Conservation (phyloP, 2,113 vertebrate genomes). For the Triplophysa tibetana region DNA sequence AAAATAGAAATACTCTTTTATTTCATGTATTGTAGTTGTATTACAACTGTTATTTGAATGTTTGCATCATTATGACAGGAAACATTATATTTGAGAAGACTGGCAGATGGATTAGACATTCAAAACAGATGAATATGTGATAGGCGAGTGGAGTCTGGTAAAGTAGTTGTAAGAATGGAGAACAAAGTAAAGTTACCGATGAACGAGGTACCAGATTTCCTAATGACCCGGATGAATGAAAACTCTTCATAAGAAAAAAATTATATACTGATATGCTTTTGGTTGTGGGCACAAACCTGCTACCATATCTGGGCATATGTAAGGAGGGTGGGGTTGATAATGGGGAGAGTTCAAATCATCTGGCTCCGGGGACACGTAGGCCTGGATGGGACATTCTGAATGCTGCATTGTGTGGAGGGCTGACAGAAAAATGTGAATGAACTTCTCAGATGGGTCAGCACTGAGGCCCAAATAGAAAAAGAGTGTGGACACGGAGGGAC, state of each 20-base stretch:
- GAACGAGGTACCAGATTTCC: constrained; percentile 11
- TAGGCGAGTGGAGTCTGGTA: background rate
- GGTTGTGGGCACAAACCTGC: constrained; percentile 15
- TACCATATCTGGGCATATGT: background rate
- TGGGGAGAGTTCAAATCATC: constrained; percentile 55
- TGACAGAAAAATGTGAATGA: constrained; percentile 46
- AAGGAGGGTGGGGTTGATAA: constrained; percentile 42
- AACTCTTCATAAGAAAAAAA: background rate
- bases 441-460: constrained; percentile 58
- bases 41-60: background rate
- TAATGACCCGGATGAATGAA: background rate
- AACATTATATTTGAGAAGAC: background rate
- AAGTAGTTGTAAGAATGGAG: background rate
- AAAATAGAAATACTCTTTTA: background rate
- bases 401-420: constrained; percentile 57
- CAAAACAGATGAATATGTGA: constrained; percentile 3
- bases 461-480: background rate
- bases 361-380: constrained; percentile 59
- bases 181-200: background rate
- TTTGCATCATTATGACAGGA: background rate
- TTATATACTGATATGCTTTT: background rate
- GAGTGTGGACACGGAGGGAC: constrained; percentile 12
- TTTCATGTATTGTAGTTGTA: background rate
- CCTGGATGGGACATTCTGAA: constrained; percentile 45
- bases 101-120: constrained; percentile 9